Evolutionary conservation across 2,113 vertebrate genomes (phyloP), one percentile per base, ranked within the genome.

Genomic region (Rhombomys opimus): DNA sequence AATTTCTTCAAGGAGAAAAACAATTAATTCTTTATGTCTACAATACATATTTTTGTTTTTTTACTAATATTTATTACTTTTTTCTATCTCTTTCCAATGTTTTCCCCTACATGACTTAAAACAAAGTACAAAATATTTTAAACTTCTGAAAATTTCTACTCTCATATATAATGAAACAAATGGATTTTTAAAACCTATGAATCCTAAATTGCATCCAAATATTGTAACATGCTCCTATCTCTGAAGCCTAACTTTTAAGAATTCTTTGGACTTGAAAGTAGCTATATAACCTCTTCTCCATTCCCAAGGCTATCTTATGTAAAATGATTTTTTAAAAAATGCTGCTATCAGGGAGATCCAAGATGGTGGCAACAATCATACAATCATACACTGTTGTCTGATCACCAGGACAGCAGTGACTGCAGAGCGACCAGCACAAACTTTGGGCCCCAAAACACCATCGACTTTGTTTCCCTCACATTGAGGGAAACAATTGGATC

Each of bases 121-220:
- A 91, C 41, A 65, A 32, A 14, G 14, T 73, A 96, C 67, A 92
- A 73, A 50, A 77, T 38, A 95, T 38, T 30, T 77, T 82, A 92
- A 85, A 73, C 23, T 35, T 67, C 27, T 94, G 23, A 4, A 85
- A 80, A 90, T 65, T 73, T 86, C 63, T 54, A 46, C 70, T 88
- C 80, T 67, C 35, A 87, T 30, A n/a, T 65, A 50, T 59, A 70
- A 86, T 73, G 32, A 91, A 93, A 63, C 84, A 10, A 38, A 32
- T 46, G n/a, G 15, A 23, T 2, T 59, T 92, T 92, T 95, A 77
- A 87, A 1, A 87, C 11, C 52, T 35, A 46, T 30, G 61, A 72
- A 76, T 73, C 61, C 59, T 90, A 72, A 90, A 87, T 52, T 88
- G 41, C 61, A 35, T 61, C 23, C 15, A 61, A 82, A 41, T 32